These are phyloP conservation scores for Agapornis canus DNA, from an alignment of 2,797 vertebrate genomes.

Conservation along the genomic window DNA sequence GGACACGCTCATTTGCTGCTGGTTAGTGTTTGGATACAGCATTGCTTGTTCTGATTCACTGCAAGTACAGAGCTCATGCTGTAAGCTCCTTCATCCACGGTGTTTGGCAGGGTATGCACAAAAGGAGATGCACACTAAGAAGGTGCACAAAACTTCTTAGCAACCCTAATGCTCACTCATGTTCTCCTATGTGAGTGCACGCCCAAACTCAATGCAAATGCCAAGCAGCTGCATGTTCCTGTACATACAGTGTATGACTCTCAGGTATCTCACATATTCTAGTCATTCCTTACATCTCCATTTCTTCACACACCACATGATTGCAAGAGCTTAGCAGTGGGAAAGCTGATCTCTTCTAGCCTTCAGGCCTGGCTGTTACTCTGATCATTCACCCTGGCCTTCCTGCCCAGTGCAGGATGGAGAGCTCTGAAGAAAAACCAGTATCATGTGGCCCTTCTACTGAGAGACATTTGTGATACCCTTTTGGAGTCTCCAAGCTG, in stretches of 20 bases:
- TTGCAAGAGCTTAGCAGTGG: fast-evolving
- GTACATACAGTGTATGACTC: fast-evolving
- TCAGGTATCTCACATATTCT: not conserved
- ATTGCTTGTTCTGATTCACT: not conserved
- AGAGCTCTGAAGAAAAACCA: not conserved
- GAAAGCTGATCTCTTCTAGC: not conserved
- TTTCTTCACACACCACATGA: not conserved
- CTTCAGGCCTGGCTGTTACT: not conserved
- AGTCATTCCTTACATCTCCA: not conserved
- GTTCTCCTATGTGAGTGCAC: fast-evolving
- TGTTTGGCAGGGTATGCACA: too few relatives aligned
- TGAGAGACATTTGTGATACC: not conserved
- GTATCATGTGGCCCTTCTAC: not conserved
- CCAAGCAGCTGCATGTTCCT: not conserved
- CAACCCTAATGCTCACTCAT: not conserved
- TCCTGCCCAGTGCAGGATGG: not conserved
- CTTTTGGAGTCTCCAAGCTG: not conserved
- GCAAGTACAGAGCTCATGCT: not conserved
- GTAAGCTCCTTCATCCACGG: not conserved
- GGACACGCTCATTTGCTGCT: not conserved
- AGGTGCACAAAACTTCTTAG: not conserved
- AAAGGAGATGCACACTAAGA: not conserved
- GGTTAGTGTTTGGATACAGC: not conserved
- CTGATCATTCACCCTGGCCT: not conserved
- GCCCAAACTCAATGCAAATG: not conserved